These are phyloP conservation scores for Tenodera sinensis DNA, from an alignment of 2,888 invertebrate species.

Conservation along the genomic window DNA sequence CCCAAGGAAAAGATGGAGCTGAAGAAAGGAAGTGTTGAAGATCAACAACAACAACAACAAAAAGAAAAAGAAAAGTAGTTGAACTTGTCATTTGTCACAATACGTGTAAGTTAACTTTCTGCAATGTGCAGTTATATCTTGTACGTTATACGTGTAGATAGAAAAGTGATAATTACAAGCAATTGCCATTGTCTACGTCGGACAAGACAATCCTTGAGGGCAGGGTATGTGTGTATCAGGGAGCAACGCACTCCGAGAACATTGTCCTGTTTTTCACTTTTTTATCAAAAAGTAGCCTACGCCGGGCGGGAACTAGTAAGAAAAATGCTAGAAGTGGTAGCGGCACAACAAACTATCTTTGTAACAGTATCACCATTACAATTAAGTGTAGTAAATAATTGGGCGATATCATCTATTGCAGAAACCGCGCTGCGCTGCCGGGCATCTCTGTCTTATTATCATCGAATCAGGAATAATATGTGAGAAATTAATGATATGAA, in stretches of 20 bases:
- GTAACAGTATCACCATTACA: background rate
- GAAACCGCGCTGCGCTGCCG: background rate
- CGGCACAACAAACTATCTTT: background rate
- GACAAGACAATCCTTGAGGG: no score
- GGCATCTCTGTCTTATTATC: background rate
- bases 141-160: no score
- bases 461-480: background rate
- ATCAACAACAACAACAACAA: no score
- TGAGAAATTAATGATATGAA: background rate
- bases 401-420: background rate
- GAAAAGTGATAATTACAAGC: no score
- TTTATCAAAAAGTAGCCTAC: background rate
- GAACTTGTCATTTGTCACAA: no score
- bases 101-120: no score
- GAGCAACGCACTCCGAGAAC: background rate
- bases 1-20: no score
- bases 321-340: background rate
- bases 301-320: no score
- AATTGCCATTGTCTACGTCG: no score
- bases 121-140: no score
- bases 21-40: no score
- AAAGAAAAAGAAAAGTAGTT: no score
- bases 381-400: background rate
- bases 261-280: background rate
- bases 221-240: background rate